Base-by-base conservation (phyloP, 2,113 vertebrate genomes). In the Calidris pugnax region DNA sequence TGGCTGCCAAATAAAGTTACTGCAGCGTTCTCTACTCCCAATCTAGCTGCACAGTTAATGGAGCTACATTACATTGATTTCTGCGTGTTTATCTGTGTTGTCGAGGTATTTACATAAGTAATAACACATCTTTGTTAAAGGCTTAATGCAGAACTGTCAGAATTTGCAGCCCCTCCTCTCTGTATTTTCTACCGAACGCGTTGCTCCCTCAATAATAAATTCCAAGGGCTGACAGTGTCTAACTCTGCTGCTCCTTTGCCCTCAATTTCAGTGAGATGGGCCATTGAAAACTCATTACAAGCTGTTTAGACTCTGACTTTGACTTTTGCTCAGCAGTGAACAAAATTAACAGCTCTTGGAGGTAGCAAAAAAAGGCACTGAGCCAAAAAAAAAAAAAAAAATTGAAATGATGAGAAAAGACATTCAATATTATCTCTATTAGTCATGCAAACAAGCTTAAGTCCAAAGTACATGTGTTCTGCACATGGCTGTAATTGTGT, bases 201-300 rank as follows among this genome's bases (percentile, higher is more conserved):
- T 76, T 96, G 96, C 95, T 93, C 96, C 96, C 97, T 97, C 91
- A 41, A 91, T 97, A 98, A 98, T 98, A 98, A 98, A 98, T 98
- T 96, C 98, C 4, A 62, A 96, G 97, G 98, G 94, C 98, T 97
- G 98, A 98, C 98, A 98, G 96, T 97, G 98, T 98, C 98, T 95
- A 97, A 97, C 98, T 97, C 95, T 98, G 98, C 98, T 98, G 98
- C 98, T 98, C 98, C 98, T 98, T 98, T 98, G 98, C 98, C 98
- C 98, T 98, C 98, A 98, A 98, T 98, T 98, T 98, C 98, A 97
- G 98, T 97, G 98, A 98, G 98, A 98, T 98, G 98, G 98, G 98
- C 98, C 98, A 98, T 98, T 98, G 98, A 98, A 98, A 98, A 98
- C 98, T 98, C 98, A 98, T 98, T 98, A 98, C 98, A 98, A 98